Base-by-base conservation (phyloP, 1,140 invertebrate genomes). In the Drosophila lowei region DNA sequence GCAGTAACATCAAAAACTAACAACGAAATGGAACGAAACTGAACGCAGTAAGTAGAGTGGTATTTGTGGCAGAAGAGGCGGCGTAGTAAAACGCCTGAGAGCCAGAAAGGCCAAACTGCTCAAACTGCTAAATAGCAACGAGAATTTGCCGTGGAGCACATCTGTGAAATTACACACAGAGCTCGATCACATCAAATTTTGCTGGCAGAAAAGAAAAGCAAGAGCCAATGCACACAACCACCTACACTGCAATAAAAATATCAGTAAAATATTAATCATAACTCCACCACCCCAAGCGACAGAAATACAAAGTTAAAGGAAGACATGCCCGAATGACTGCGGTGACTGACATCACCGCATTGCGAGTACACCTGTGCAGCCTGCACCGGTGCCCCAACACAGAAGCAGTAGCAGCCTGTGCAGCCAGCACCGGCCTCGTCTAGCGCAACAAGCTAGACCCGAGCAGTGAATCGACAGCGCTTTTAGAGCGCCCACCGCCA, bases 301-400 rank as follows among this genome's bases (percentile, higher is more conserved):
- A 23, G 8, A 55, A 6, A 48, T 48, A 11, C 2, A 18, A 18
- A 18, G 2, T 7, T 48, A n/a, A 6, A 34, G 23, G 44, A 62
- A 38, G 38, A 54, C 3, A 4, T 54, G 49, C 25, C 59, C 59
- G 2, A 30, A 34, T 9, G 23, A 61, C 49, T 61, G 59, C 49
- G 23, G n/a, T n/a, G n/a, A n/a, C n/a, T n/a, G n/a, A n/a, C n/a
- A 61, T 18, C 58, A 1, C 59, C 59, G 11, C 18, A 54, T 15
- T 59, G 57, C n/a, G 30, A 59, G 4, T 49, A 59, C 28, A 60
- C 21, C 47, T 50, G 57, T 38, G 44, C 46, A 59, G 56, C 56
- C 56, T 30, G 44, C 28, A 58, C 25, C 28, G 44, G 52, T 49
- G 11, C 47, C 47, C 47, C 25, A 49, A n/a, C 47, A 23, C 4